phyloP scores from a whole-genome alignment of 2,888 invertebrate genomes.

The Phasia obesa region DNA sequence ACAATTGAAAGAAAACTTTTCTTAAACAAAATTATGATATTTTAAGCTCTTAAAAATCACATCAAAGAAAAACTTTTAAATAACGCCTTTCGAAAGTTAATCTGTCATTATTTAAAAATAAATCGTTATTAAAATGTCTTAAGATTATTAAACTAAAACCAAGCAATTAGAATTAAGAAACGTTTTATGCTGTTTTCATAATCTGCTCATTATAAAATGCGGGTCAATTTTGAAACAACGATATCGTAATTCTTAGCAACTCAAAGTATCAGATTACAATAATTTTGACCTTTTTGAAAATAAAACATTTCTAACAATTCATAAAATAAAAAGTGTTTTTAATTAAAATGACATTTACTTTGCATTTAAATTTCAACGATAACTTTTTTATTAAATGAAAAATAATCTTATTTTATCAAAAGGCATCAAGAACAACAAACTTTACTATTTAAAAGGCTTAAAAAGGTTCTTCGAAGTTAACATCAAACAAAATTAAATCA shows the following conservation, averaged over 20 bases:
- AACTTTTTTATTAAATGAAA: background rate
- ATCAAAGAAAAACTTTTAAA: background rate
- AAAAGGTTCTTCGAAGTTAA: slow-evolving; percentile 17
- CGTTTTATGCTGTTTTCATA: no score
- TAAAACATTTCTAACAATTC: background rate
- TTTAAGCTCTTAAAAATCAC: background rate
- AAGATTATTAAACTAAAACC: no score
- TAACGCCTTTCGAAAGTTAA: background rate
- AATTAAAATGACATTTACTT: slow-evolving; percentile 35
- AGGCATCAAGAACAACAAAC: background rate
- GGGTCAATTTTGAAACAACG: slow-evolving; percentile 26
- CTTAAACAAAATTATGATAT: background rate
- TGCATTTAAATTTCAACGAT: background rate
- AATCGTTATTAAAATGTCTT: background rate
- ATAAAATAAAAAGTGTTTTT: background rate
- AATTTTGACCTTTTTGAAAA: slow-evolving; percentile 28
- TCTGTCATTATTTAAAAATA: no score
- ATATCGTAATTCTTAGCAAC: slow-evolving; percentile 30
- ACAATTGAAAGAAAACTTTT: background rate
- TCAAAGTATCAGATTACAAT: slow-evolving; percentile 40
- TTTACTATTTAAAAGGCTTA: background rate
- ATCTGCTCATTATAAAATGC: background rate
- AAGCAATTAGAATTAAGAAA: no score
- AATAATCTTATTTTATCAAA: slow-evolving; percentile 11
- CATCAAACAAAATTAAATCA: slow-evolving; percentile 41